These are phyloP conservation scores for Sparidentex hasta DNA, from an alignment of 2,797 vertebrate genomes.

Conservation along the genomic window DNA sequence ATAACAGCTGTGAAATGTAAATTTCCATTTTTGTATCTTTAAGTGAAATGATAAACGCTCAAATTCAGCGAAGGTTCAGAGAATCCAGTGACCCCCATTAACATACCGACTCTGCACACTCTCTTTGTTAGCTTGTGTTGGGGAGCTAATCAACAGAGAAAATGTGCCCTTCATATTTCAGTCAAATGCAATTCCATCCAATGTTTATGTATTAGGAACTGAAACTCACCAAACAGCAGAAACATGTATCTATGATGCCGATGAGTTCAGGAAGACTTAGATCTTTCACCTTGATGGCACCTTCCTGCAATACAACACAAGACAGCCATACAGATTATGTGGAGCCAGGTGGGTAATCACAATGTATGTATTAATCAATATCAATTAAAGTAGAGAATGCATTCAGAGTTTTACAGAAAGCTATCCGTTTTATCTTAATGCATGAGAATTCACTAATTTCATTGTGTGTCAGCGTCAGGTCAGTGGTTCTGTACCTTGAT, in stretches of 20 bases:
- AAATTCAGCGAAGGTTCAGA: too few relatives aligned
- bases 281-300: conserved; percentile 96
- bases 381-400: background rate
- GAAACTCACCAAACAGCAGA: conserved; percentile 93
- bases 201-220: background rate
- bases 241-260: conserved; percentile 98
- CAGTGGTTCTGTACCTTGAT: conserved; percentile 89
- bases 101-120: background rate
- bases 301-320: conserved; percentile 85
- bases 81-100: background rate
- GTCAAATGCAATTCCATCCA: background rate
- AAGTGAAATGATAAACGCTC: background rate
- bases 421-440: background rate
- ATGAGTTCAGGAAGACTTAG: conserved; percentile 95
- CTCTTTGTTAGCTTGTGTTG: background rate
- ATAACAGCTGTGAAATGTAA: background rate
- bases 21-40: background rate
- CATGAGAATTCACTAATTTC: background rate
- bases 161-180: background rate
- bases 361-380: background rate
- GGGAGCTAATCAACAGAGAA: background rate
- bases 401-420: background rate
- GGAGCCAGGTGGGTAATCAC: background rate
- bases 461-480: background rate
- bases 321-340: background rate